These are phyloP conservation scores for Drosophila aff. DNA, from an alignment of 1,140 invertebrate species.

Conservation along the genomic window DNA sequence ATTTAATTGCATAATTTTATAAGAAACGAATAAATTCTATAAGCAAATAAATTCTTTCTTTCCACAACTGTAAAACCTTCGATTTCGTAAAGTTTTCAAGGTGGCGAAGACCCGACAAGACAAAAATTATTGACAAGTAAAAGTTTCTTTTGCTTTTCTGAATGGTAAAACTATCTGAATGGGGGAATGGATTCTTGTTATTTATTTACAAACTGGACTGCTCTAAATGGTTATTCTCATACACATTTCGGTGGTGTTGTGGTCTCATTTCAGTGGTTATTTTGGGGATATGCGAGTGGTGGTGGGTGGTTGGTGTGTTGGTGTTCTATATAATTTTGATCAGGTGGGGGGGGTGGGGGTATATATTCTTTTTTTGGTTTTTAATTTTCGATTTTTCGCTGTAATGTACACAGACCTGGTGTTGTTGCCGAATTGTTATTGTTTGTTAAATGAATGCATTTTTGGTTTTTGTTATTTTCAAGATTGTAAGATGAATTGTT, in stretches of 20 bases:
- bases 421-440: slow-evolving; percentile 85
- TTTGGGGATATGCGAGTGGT: neutral
- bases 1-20: neutral
- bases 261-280: slow-evolving; percentile 21
- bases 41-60: neutral
- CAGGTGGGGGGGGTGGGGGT: neutral
- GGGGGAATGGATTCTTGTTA: neutral
- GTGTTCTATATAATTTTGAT: slow-evolving; percentile 47
- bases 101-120: neutral
- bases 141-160: slow-evolving; percentile 2
- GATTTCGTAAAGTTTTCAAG: slow-evolving; percentile 6
- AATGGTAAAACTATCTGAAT: slow-evolving; percentile 3
- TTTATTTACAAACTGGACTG: slow-evolving; percentile 37
- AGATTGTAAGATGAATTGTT: slow-evolving; percentile 85
- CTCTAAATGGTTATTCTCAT: slow-evolving; percentile 5
- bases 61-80: neutral
- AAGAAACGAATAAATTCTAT: no score
- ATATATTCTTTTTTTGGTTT: slow-evolving; percentile 24
- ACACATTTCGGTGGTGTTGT: slow-evolving; percentile 5
- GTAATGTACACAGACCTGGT: slow-evolving; percentile 85
- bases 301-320: neutral
- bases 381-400: slow-evolving; percentile 44
- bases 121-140: neutral
- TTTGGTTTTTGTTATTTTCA: slow-evolving; percentile 85
- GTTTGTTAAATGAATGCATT: slow-evolving; percentile 85